Conservation (phyloP, 1,140 invertebrate genomes). For the Wiebesia pumilae region DNA sequence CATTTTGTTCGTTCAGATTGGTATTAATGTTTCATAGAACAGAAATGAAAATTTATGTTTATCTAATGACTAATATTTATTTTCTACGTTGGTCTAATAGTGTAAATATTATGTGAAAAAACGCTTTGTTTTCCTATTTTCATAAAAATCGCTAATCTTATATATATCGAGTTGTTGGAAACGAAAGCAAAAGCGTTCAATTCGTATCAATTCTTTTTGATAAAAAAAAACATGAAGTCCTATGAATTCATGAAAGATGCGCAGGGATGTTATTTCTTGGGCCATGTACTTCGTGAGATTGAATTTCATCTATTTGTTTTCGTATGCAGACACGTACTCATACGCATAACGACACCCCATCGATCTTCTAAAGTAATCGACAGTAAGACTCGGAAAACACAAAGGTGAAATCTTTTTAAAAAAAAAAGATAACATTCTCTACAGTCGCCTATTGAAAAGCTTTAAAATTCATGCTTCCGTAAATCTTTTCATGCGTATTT, state of each 20-base stretch:
- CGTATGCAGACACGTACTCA: not conserved
- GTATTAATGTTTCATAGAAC: no score
- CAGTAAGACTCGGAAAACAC: not conserved
- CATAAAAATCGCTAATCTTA: no score
- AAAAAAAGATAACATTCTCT: constrained; percentile 12
- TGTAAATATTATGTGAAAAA: no score
- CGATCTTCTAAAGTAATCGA: constrained; percentile 40
- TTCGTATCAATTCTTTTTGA: no score
- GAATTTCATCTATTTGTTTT: constrained; percentile 27
- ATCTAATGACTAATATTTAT: no score
- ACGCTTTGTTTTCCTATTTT: no score
- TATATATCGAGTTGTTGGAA: no score
- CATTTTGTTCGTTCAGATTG: no score
- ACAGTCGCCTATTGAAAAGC: not conserved
- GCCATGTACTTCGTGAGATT: constrained; percentile 25
- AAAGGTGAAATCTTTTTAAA: constrained; percentile 6
- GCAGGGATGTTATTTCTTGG: not conserved
- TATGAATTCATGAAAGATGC: not conserved
- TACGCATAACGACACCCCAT: not conserved
- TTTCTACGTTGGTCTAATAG: no score
- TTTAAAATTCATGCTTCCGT: constrained; percentile 24
- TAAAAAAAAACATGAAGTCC: not conserved
- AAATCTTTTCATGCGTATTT: not conserved
- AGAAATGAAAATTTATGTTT: no score
- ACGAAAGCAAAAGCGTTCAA: no score